Percentiles rank a stretch among this genome's conserved stretches.
phyloP scores from a whole-genome alignment of 2,113 vertebrate species.

The Miniopterus natalensis region DNA sequence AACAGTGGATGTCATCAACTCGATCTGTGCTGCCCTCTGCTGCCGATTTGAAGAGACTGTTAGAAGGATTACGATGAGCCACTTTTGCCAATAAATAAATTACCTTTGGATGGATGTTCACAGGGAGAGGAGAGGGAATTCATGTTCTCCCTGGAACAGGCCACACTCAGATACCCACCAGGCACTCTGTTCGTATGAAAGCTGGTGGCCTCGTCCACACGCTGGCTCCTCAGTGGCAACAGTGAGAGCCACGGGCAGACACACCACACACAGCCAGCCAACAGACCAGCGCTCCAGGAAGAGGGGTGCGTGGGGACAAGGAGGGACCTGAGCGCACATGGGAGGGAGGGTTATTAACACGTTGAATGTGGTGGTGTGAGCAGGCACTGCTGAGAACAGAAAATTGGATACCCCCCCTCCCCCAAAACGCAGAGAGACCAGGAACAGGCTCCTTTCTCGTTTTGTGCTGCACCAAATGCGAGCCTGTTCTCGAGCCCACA shows the following conservation, averaged over 20 bases:
- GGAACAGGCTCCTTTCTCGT: background rate
- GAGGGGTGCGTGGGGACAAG: no score
- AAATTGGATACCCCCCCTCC: no score
- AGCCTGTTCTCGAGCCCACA: no score
- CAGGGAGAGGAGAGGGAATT: background rate
- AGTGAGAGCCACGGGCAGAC: background rate
- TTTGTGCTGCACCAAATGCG: background rate
- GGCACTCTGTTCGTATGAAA: background rate
- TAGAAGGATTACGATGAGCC: background rate
- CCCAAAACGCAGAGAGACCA: no score
- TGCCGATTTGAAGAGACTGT: background rate
- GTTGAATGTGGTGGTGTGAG: background rate
- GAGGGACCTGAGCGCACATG: fast-evolving
- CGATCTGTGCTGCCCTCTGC: conserved; percentile 69
- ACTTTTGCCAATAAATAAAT: background rate
- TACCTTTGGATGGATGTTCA: background rate
- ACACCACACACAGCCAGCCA: background rate
- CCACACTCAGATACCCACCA: background rate
- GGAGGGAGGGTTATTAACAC: background rate
- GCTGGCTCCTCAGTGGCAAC: fast-evolving
- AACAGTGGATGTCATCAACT: fast-evolving
- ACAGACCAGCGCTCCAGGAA: fast-evolving
- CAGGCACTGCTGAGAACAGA: fast-evolving
- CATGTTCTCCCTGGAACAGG: background rate
- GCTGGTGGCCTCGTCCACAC: no score